These are phyloP conservation scores for Aythya fuligula DNA, from an alignment of 2,797 vertebrate genomes.

Conservation along the genomic window DNA sequence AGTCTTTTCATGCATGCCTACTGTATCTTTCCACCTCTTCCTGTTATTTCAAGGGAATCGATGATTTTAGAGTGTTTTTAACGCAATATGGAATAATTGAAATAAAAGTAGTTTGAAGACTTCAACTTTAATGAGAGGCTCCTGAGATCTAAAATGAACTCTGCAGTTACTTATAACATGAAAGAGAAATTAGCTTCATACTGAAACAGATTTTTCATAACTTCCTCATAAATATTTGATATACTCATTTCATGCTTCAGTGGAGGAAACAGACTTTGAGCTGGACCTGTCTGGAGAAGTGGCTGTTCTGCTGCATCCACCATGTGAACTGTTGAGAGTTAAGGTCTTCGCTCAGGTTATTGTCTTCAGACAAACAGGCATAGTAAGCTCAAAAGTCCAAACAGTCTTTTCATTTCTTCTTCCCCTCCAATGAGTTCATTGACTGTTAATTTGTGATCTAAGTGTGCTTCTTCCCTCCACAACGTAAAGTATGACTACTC, in stretches of 20 bases:
- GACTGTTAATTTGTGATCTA: background rate
- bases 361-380: too few species aligned
- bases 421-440: background rate
- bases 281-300: background rate
- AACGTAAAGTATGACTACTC: background rate
- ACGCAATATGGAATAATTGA: background rate
- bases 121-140: background rate
- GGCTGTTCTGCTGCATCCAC: background rate
- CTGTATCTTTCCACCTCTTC: background rate
- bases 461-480: background rate
- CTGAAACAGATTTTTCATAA: background rate
- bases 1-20: fast-evolving
- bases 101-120: background rate
- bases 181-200: background rate
- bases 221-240: background rate
- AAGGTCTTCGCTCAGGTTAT: background rate
- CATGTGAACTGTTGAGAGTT: background rate
- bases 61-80: background rate
- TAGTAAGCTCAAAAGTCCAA: background rate
- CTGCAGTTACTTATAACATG: background rate
- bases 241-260: too few species aligned
- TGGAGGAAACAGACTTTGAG: background rate
- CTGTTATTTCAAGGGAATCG: background rate
- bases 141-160: background rate
- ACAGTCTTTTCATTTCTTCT: background rate